These are phyloP conservation scores for Lanius ludovicianus DNA, from an alignment of 2,113 vertebrate species.

Conservation along the genomic window DNA sequence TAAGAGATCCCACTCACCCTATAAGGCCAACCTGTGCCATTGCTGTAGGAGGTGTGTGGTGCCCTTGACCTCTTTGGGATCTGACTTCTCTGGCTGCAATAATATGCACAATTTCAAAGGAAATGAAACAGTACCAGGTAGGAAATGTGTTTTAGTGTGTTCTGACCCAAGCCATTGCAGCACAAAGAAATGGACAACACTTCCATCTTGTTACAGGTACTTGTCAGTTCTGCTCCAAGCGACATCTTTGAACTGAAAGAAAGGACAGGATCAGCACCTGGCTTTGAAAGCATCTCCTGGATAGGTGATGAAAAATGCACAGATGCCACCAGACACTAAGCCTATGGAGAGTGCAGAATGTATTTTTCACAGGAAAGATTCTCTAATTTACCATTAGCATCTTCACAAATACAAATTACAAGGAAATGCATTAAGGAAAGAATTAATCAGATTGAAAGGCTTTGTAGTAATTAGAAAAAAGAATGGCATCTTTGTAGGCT, in stretches of 20 bases:
- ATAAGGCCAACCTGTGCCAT: neutral
- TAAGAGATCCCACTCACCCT: neutral
- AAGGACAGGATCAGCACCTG: neutral
- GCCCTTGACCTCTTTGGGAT: neutral
- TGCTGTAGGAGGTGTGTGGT: neutral
- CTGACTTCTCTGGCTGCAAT: neutral
- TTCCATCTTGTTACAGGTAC: neutral
- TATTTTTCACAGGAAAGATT: constrained; percentile 15
- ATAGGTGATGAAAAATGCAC: neutral
- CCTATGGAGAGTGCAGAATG: neutral
- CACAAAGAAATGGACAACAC: neutral
- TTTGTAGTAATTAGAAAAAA: constrained; percentile 29
- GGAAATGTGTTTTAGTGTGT: neutral
- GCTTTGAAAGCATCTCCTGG: neutral
- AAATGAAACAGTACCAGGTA: neutral
- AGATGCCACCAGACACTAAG: neutral
- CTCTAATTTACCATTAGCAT: neutral
- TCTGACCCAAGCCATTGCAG: neutral
- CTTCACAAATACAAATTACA: constrained; percentile 11
- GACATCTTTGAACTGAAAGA: neutral
- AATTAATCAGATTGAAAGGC: constrained; percentile 53
- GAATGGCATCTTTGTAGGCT: neutral
- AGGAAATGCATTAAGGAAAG: constrained; percentile 48
- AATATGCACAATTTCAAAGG: neutral
- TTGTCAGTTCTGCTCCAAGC: neutral